Conservation (phyloP, 1,140 invertebrate species). For the Aleiodes sp. region DNA sequence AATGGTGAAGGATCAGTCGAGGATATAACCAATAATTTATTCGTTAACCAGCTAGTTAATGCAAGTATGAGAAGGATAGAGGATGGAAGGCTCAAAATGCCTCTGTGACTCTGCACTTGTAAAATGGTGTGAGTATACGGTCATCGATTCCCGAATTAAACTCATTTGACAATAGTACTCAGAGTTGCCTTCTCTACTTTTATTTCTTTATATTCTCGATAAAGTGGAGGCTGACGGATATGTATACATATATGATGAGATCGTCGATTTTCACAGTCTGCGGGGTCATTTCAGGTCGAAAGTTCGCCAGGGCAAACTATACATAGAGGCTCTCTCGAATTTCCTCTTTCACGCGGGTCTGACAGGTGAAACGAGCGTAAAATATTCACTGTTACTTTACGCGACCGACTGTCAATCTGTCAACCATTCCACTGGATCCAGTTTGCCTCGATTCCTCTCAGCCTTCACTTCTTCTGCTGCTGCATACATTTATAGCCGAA, state of each 20-base stretch:
- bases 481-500: not conserved
- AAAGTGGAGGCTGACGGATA: slow-evolving; percentile 7
- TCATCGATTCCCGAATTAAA: slow-evolving; percentile 15
- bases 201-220: slow-evolving; percentile 10
- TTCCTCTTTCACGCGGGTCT: slow-evolving; percentile 28
- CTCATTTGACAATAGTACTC: not conserved
- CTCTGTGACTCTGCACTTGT: slow-evolving; percentile 33
- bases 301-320: slow-evolving; percentile 57
- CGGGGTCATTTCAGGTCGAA: slow-evolving; percentile 59
- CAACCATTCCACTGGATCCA: slow-evolving; percentile 51
- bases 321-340: slow-evolving; percentile 47
- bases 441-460: slow-evolving; percentile 17
- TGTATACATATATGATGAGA: slow-evolving; percentile 20
- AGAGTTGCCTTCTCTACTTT: not conserved
- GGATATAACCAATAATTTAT: slow-evolving; percentile 35
- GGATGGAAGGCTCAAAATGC: not conserved
- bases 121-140: not conserved
- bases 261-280: slow-evolving; percentile 16
- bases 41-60: not conserved
- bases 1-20: slow-evolving; percentile 18
- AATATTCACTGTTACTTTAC: slow-evolving; percentile 56
- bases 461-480: not conserved
- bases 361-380: slow-evolving; percentile 59
- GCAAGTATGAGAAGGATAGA: not conserved
- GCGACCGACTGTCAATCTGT: slow-evolving; percentile 62